Evolutionary conservation across 2,797 vertebrate species (phyloP).

Genomic region (Synanceia verrucosa): DNA sequence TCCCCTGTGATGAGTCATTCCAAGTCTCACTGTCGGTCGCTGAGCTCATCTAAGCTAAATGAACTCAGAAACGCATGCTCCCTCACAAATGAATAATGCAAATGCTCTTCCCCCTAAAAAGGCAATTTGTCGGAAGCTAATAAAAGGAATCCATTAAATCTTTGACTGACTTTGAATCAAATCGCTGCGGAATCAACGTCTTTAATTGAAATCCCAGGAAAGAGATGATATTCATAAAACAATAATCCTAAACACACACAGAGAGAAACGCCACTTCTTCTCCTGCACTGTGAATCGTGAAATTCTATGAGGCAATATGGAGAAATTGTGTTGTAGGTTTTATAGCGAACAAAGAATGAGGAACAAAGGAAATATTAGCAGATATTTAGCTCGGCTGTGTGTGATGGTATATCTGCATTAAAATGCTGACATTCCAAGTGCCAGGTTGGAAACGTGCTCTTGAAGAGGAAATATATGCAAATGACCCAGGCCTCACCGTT

Average conservation of each 20-base stretch:
- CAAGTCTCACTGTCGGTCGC: conserved; percentile 33
- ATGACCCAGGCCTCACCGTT: conserved; percentile 31
- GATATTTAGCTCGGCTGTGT: conserved; percentile 7
- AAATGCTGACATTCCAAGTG: conserved; percentile 44
- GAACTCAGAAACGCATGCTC: conserved; percentile 59
- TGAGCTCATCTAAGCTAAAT: conserved; percentile 62
- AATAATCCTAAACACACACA: conserved; percentile 53
- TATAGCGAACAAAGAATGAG: background rate
- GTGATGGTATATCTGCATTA: conserved; percentile 22
- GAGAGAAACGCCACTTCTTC: conserved; percentile 2
- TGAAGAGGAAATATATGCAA: conserved; percentile 49
- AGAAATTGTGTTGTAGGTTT: conserved; percentile 11
- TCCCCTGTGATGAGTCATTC: conserved; percentile 52
- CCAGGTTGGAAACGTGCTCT: conserved; percentile 47
- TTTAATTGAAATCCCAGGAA: conserved; percentile 59
- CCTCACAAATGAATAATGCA: conserved; percentile 74
- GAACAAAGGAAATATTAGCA: conserved; percentile 42
- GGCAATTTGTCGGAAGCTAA: conserved; percentile 71
- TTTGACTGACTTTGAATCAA: conserved; percentile 66
- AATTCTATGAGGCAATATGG: conserved; percentile 10
- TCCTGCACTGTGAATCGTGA: conserved; percentile 7
- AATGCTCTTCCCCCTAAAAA: conserved; percentile 60
- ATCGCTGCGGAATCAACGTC: conserved; percentile 58
- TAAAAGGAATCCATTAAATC: conserved; percentile 75
- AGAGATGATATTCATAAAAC: conserved; percentile 54